phyloP scores from a whole-genome alignment of 2,113 vertebrate genomes.

The Passer montanus region DNA sequence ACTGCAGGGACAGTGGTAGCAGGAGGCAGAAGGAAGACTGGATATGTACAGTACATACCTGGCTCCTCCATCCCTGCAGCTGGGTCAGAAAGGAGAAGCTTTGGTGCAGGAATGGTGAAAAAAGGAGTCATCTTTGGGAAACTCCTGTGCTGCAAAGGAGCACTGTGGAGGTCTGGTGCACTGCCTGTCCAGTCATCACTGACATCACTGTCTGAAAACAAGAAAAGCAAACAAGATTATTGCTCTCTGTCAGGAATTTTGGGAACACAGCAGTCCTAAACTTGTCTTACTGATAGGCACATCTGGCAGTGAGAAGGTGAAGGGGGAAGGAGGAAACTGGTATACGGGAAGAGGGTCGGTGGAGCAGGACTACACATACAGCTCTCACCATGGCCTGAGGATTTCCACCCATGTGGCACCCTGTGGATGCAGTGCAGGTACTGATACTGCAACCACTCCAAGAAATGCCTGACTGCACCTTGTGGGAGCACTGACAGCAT shows the following conservation, averaged over 20 bases:
- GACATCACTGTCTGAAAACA: background rate
- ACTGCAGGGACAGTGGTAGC: background rate
- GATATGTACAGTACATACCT: background rate
- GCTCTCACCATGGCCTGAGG: background rate
- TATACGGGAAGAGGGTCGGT: background rate
- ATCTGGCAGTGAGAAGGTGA: background rate
- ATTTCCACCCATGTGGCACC: background rate
- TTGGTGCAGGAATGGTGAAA: background rate
- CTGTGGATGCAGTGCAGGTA: background rate
- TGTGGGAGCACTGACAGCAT: background rate
- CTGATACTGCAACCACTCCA: background rate
- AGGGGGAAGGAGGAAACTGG: background rate
- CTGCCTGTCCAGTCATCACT: background rate
- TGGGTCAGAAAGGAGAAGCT: background rate
- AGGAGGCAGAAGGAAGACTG: background rate
- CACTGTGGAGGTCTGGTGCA: background rate
- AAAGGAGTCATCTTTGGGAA: background rate
- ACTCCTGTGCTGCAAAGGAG: background rate
- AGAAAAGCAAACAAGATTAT: background rate
- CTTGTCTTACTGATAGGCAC: background rate
- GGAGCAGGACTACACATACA: background rate
- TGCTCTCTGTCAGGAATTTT: background rate
- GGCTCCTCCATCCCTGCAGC: background rate
- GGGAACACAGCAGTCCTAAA: background rate
- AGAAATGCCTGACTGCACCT: background rate